These are phyloP conservation scores for Cephus runcator DNA, from an alignment of 2,888 invertebrate species.

Conservation along the genomic window DNA sequence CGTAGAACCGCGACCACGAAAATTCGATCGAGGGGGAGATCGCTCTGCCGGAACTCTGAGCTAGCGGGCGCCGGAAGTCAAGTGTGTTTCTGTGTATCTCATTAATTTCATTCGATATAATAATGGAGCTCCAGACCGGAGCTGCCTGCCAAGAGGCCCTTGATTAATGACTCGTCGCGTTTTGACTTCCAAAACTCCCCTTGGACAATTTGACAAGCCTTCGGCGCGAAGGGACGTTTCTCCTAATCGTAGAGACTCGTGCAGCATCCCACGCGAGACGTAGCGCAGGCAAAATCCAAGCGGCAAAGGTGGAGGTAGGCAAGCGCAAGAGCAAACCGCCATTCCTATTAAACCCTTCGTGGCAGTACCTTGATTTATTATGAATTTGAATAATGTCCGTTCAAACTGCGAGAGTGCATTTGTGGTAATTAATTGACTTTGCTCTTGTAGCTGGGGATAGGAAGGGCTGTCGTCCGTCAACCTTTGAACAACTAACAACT, in stretches of 20 bases:
- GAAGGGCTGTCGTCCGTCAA: neutral
- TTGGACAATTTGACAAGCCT: neutral
- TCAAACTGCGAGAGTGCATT: slow-evolving; percentile 24
- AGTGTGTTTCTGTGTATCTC: slow-evolving; percentile 66
- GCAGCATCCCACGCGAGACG: neutral
- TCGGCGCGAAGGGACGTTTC: neutral
- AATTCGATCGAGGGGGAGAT: slow-evolving; percentile 21
- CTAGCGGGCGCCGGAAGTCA: slow-evolving; percentile 51
- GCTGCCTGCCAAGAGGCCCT: slow-evolving; percentile 29
- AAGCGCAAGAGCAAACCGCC: neutral
- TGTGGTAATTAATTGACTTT: slow-evolving; percentile 37
- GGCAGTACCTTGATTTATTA: slow-evolving; percentile 43
- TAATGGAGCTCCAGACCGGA: slow-evolving; percentile 43
- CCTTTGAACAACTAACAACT: neutral
- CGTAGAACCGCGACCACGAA: neutral
- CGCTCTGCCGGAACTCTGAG: slow-evolving; percentile 43
- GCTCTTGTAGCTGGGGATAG: neutral
- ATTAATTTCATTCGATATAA: slow-evolving; percentile 66
- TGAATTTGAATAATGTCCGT: slow-evolving; percentile 19
- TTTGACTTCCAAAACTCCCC: slow-evolving; percentile 40
- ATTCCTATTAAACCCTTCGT: neutral
- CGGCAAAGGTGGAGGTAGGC: neutral
- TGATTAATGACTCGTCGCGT: slow-evolving; percentile 62
- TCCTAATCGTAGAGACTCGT: neutral
- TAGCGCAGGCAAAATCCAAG: neutral